Evolutionary conservation across 2,888 invertebrate species (phyloP).

Genomic region (Hartigia nigra): DNA sequence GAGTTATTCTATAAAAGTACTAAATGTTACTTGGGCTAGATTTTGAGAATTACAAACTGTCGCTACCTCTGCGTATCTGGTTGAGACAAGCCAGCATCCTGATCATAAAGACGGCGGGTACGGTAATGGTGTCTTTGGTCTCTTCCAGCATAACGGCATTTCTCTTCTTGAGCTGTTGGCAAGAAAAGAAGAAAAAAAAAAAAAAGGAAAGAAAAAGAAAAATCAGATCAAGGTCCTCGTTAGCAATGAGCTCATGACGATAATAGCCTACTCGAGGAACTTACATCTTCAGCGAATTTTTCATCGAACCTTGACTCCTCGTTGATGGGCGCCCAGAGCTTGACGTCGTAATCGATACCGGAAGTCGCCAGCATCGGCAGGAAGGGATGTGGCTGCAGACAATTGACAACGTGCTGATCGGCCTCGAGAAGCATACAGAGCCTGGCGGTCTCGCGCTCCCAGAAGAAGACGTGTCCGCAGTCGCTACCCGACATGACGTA

Average conservation of each 20-base stretch:
- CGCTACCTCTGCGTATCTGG: constrained; percentile 71
- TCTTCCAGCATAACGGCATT: constrained; percentile 88
- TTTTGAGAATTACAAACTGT: constrained; percentile 46
- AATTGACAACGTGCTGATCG: constrained; percentile 87
- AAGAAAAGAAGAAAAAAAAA: constrained; percentile 21
- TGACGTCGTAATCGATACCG: constrained; percentile 90
- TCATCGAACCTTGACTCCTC: constrained; percentile 73
- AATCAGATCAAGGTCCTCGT: neutral
- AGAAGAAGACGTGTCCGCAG: constrained; percentile 88
- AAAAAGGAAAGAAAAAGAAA: too few species aligned
- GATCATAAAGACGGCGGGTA: constrained; percentile 89
- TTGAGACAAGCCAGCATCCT: constrained; percentile 78
- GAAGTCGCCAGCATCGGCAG: constrained; percentile 82
- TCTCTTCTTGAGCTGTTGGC: constrained; percentile 75
- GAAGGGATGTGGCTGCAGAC: constrained; percentile 84
- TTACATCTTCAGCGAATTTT: constrained; percentile 74
- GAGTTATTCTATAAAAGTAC: constrained; percentile 11
- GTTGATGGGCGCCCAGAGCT: constrained; percentile 82
- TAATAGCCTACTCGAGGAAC: constrained; percentile 29
- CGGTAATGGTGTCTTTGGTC: constrained; percentile 87
- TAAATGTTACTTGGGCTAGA: constrained; percentile 1
- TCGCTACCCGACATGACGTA: constrained; percentile 90
- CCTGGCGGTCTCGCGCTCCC: constrained; percentile 78
- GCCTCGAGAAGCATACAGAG: constrained; percentile 82
- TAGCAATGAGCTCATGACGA: neutral